Evolutionary conservation across 2,113 vertebrate genomes (phyloP), one percentile per base, ranked within the genome.

Genomic region (Cynocephalus volans): DNA sequence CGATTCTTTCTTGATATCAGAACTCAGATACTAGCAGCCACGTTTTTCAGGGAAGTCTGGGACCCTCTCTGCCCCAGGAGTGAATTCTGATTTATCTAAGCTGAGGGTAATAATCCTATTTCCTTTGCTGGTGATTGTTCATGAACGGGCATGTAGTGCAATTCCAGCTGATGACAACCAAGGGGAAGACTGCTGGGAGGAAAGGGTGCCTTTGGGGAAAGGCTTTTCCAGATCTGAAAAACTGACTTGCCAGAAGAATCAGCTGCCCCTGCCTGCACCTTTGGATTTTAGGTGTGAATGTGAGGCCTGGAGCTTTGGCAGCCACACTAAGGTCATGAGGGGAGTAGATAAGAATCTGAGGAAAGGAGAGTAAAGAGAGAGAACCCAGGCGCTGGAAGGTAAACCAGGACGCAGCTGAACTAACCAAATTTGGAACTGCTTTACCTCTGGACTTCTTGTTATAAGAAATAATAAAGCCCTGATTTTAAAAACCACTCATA

Each of bases 401-500:
- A 58, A 69, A 41, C 62, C n/a, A 56, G 70, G 65, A 64, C 50
- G 52, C 8, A 60, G 48, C n/a, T 52, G 50, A 96, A 73, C 67
- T 88, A 79, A 31, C 17, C 56, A 80, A 65, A 80, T 50, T 60
- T 72, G 64, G 72, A 83, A 52, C 83, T 73, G 13, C 60, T 48
- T 75, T 58, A 82, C 50, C 23, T 65, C 28, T 58, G 21, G 48
- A 76, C 26, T 90, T 93, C 24, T 69, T 85, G 14, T 31, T 77
- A 58, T 60, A 87, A 87, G 58, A 95, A 83, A 90, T 79, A 93
- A 87, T 56, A 50, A 93, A 48, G n/a, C 41, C 26, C 54, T 87
- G 77, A 24, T 87, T 88, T 85, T 72, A 14, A 84, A 93, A 97
- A 83, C 50, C n/a, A 73, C 12, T 77, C 36, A 45, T 88, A 76